Base-by-base conservation (phyloP, 2,888 invertebrate genomes). In the Thymelicus acteon region DNA sequence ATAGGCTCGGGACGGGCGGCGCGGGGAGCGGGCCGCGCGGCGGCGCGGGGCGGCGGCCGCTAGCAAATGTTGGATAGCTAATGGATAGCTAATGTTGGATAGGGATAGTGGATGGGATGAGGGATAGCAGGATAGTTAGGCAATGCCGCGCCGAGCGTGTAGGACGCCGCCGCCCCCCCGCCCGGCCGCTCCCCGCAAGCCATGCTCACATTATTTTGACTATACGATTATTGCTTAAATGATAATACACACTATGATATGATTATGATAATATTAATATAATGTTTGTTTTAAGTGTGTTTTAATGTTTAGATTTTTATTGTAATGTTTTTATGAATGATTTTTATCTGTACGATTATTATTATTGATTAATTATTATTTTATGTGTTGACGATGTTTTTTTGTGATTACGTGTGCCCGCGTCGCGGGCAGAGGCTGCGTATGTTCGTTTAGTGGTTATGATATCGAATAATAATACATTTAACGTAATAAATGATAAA, bases 301-400 rank as follows among this genome's bases (percentile, higher is more conserved):
- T 93, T 93, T 93, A 93, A 93, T 92, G 92, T 93, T 93, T 93
- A 93, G 93, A 93, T 93, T 93, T 93, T 93, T 93, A 93, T 93
- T 93, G 90, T 93, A 93, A 93, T 93, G 93, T 93, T 93, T 93
- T 93, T 93, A 93, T 93, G 93, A 88, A 93, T 93, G 93, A 93
- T 93, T 93, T 93, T 93, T 93, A 93, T 93, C 92, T 91, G 93
- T 93, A 92, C 89, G 90, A 93, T 92, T 92, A 93, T 92, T 93
- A 91, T 92, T 93, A 92, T 92, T 92, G 92, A 93, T 93, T 93
- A 93, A 93, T 93, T 93, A 93, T 93, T 92, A 93, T 93, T 93
- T 93, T 93, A 93, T 93, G 93, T 90, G 93, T 93, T 93, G 92
- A 93, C 89, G 87, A 92, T 92, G 93, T 93, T 92, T 91, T 90